phyloP scores from a whole-genome alignment of 2,797 vertebrate genomes.

The Microctenopoma steveboyesi region DNA sequence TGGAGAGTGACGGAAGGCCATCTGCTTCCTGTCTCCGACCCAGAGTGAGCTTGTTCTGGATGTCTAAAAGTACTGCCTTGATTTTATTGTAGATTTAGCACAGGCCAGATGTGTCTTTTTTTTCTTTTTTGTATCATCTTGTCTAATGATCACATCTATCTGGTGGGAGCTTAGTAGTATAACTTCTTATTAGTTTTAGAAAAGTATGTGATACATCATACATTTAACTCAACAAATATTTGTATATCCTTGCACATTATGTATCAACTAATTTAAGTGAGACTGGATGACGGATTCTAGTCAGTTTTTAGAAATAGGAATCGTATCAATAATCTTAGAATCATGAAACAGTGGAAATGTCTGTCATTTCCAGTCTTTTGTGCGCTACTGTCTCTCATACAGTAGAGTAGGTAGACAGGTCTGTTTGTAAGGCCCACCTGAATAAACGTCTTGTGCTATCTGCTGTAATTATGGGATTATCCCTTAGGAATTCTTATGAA shows the following conservation, averaged over 20 bases:
- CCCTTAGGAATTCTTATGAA: slow-evolving; percentile 70
- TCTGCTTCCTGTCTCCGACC: slow-evolving; percentile 74
- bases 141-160: background rate
- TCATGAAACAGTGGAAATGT: slow-evolving; percentile 43
- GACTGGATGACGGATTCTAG: background rate
- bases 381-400: slow-evolving; percentile 57
- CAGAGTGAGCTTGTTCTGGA: slow-evolving; percentile 57
- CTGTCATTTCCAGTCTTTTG: slow-evolving; percentile 48
- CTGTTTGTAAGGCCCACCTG: slow-evolving; percentile 74
- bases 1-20: slow-evolving; percentile 70
- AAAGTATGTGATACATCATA: background rate
- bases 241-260: background rate
- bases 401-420: slow-evolving; percentile 61
- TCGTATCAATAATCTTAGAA: slow-evolving; percentile 22
- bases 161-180: background rate
- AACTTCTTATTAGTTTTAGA: background rate
- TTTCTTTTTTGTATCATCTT: background rate
- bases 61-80: slow-evolving; percentile 42
- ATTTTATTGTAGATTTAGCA: slow-evolving; percentile 36
- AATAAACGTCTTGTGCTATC: slow-evolving; percentile 80
- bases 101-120: slow-evolving; percentile 16
- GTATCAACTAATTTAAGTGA: background rate
- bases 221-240: background rate
- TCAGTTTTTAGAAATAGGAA: background rate
- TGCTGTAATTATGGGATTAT: slow-evolving; percentile 80